Evolutionary conservation across 2,888 invertebrate species (phyloP), one percentile per base, ranked within the genome.

Genomic region (Biston betularia): DNA sequence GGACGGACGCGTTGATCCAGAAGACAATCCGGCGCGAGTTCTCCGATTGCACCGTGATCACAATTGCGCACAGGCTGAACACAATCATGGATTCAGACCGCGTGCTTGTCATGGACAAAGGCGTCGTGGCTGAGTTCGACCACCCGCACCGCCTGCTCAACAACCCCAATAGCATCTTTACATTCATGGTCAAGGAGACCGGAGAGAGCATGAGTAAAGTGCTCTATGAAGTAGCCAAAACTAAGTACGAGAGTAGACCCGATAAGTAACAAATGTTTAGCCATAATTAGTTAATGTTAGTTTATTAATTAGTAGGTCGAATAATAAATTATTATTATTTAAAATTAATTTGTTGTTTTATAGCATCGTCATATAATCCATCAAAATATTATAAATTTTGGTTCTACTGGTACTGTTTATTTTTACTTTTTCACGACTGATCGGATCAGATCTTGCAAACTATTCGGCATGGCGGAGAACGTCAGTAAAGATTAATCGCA

Each of bases 11-110:
- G 0, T 88, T 98, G 46, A 98, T 98, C 75, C 98, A 98, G 84
- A 94, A 94, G 74, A 97, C 98, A 0, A 97, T 98, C 52, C 94
- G 97, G 34, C 93, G 94, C 11, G 96, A 97, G 85, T 98, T 98
- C 82, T 91, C 93, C 7, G 82, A 95, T 0, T 98, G 97, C 83
- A 98, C 98, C 0, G 98, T 98, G 6, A 89, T 98, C 14, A 98
- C 98, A 0, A 97, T 98, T 53, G 98, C 98, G 11, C 98, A 98
- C 88, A 95, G 98, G 55, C 95, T 98, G 65, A 98, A 98, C 86
- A 98, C 98, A 8, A 98, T 98, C 77, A 95, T 98, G 95, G 98
- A 98, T 89, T 97, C 97, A 5, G 97, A 97, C 86, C 95, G 97
- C 80, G 97, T 98, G 92, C 90, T 98, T 55, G 98, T 98, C 0